A percentile compares a stretch with the other conserved stretches of the same genome.
phyloP scores from a whole-genome alignment of 2,888 invertebrate genomes.

The Portevinia maculata region DNA sequence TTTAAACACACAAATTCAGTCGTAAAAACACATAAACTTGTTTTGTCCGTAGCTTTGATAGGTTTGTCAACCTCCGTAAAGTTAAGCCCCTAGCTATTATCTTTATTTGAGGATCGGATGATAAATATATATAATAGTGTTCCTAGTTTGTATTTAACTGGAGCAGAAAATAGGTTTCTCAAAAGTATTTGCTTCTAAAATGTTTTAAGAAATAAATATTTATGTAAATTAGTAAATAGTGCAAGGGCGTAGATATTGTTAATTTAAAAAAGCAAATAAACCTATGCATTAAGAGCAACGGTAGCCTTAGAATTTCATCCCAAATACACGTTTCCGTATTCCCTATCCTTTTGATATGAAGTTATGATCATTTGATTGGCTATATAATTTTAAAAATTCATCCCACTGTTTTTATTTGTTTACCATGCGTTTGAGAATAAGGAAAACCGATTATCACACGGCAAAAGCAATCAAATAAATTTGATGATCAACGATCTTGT shows the following conservation, averaged over 20 bases:
- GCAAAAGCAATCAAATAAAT: constrained; percentile 66
- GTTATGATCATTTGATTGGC: constrained; percentile 54
- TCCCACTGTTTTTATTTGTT: constrained; percentile 72
- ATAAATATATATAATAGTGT: background rate
- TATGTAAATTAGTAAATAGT: constrained; percentile 27
- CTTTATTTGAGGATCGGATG: too few species aligned
- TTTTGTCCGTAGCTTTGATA: too few species aligned
- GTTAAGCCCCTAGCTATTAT: too few species aligned
- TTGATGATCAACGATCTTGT: constrained; percentile 73
- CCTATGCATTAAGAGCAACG: constrained; percentile 16
- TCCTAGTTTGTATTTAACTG: background rate
- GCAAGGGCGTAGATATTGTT: constrained; percentile 60
- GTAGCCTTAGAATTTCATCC: constrained; percentile 12
- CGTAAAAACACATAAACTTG: too few species aligned
- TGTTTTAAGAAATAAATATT: too few species aligned
- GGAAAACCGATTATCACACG: constrained; percentile 65
- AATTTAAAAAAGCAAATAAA: constrained; percentile 30
- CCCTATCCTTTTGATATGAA: constrained; percentile 14
- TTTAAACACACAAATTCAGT: too few species aligned
- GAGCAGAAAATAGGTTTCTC: too few species aligned
- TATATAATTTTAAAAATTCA: constrained; percentile 50
- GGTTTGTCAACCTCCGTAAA: too few species aligned
- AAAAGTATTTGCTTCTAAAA: too few species aligned
- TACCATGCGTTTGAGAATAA: constrained; percentile 41
- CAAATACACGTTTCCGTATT: constrained; percentile 18